Base-by-base conservation (phyloP, 2,888 invertebrate genomes). In the Yponomeuta plumbellus region DNA sequence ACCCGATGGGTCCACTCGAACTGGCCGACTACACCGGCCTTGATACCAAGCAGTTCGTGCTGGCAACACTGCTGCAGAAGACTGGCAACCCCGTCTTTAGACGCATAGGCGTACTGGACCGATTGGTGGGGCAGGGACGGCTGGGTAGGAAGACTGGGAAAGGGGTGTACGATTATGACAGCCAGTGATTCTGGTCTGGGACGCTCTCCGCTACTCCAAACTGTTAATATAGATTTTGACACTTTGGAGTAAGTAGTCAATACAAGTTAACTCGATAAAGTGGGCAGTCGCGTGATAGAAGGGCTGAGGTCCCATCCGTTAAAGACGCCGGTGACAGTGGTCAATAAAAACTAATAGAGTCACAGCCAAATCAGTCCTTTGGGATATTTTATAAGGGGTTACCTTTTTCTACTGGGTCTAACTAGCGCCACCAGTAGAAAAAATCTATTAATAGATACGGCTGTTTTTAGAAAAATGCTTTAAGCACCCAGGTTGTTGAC, bases 1-100 rank as follows among this genome's bases (percentile, higher is more conserved):
- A 96, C 83, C 97, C 97, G 0, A 97, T 97, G 97, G 97, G 97
- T 11, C 97, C 97, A 0, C 92, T 97, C 68, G 96, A 97, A 82
- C 85, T 97, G 66, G 87, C 94, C 0, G 97, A 97, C 85, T 96
- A 94, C 85, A 95, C 96, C 0, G 97, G 97, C 0, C 88, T 96
- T 17, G 97, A 97, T 78, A 96, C 95, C 1, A 93, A 93, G 68
- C 88, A 93, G 76, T 93, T 92, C 73, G 95, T 96, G 74, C 73
- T 95, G 66, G 92, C 94, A 73, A 95, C 95, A 34, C 96, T 95
- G 95, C 89, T 92, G 73, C 83, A 94, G 74, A 92, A 93, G 73
- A 87, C 88, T 5, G 80, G 79, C 1, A 67, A 84, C 66, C 93
- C 86, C 0, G 82, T 83, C 13, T 83, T 82, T 76, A 80, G 86